Evolutionary conservation across 2,797 vertebrate genomes (phyloP), one percentile per base, ranked within the genome.

Genomic region (Valencia hispanica): DNA sequence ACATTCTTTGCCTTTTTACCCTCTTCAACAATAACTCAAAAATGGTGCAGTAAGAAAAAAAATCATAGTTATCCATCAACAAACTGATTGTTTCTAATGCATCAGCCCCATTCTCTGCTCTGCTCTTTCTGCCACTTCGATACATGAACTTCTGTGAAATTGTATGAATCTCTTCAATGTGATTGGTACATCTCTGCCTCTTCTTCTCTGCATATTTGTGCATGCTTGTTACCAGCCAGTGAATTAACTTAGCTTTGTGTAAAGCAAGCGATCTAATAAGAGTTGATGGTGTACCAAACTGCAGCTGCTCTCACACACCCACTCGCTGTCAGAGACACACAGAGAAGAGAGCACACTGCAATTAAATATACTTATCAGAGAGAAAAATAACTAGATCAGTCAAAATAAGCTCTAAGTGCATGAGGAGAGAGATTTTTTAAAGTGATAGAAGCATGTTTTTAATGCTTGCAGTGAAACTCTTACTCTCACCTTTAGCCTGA

Each of bases 251-350:
- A 72, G 77, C 83, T 72, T 68, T 72, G 85, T 85, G 82, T 82
- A 82, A 72, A 73, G 79, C 75, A 77, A 80, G 82, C 84, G 91
- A 91, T 91, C 85, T 92, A 90, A 94, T 90, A 88, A 81, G 91
- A 92, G 87, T 78, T 88, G 91, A 93, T 91, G 47, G 87, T 91
- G 86, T 82, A 77, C 81, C 82, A 83, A 36, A 81, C 86, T 91
- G 91, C 91, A 92, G 88, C 89, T 94, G 90, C 85, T 93, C 90
- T 86, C 87, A 81, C 73, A 90, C 91, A 87, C 89, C 85, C 91
- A 94, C 91, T 90, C 87, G 36, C 87, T 89, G 90, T 90, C 91
- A 87, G 79, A 85, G 78, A 76, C 70, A 73, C 79, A 81, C 34
- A 73, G 79, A 79, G 81, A 81, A 47, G 78, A 83, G 84, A 79